Evolutionary conservation across 2,113 vertebrate genomes (phyloP).

Genomic region (Numida meleagris): DNA sequence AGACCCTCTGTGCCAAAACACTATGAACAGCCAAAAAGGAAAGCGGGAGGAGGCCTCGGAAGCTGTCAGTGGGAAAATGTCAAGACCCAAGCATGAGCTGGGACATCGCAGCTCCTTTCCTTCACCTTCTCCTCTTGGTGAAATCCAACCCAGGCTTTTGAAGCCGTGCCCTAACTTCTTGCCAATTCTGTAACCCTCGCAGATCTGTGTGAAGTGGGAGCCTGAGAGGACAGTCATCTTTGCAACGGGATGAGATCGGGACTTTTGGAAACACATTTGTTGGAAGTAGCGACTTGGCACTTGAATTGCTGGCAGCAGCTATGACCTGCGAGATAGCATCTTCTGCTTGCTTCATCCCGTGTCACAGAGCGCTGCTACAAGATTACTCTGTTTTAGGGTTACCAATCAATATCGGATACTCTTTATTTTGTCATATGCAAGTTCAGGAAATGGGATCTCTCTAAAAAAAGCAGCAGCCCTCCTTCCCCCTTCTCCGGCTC

Average conservation of each 20-base stretch:
- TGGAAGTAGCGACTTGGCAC: conserved; percentile 63
- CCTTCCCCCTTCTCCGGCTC: background rate
- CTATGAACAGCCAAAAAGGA: background rate
- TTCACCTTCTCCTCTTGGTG: background rate
- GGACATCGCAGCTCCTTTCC: background rate
- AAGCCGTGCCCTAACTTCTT: background rate
- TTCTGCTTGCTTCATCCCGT: conserved; percentile 48
- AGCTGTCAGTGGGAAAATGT: background rate
- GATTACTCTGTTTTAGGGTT: conserved; percentile 33
- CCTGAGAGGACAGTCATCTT: conserved; percentile 16
- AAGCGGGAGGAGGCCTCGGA: background rate
- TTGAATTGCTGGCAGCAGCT: conserved; percentile 65
- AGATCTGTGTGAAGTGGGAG: background rate
- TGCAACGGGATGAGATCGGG: conserved; percentile 1
- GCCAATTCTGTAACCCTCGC: conserved; percentile 31
- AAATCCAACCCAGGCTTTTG: conserved; percentile 4
- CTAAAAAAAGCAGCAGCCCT: background rate
- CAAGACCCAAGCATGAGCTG: background rate
- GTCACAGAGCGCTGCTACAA: background rate
- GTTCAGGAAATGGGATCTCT: conserved; percentile 63
- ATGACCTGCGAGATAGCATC: conserved; percentile 66
- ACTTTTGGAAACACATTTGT: conserved; percentile 53
- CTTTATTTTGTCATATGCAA: background rate
- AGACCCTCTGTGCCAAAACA: background rate
- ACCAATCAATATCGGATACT: conserved; percentile 31